Evolutionary conservation across 1,140 invertebrate genomes (phyloP).

Genomic region (Panagrolaimus sp.): DNA sequence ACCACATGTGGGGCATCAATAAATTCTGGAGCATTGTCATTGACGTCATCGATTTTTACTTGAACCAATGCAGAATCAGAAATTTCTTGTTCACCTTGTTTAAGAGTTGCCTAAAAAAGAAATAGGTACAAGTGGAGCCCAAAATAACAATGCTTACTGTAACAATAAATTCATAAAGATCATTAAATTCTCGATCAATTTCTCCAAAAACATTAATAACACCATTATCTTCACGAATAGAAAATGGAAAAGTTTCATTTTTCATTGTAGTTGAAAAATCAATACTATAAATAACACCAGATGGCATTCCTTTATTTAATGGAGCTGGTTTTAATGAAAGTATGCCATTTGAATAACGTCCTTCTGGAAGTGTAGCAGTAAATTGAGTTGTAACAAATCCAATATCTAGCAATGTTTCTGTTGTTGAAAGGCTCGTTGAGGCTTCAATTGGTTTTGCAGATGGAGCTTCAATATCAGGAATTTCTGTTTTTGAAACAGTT

Average conservation of each 20-base stretch:
- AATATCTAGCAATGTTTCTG: background rate
- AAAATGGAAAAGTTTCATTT: slow-evolving; percentile 42
- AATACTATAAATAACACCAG: slow-evolving; percentile 27
- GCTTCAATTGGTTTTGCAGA: background rate
- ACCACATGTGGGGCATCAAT: slow-evolving; percentile 28
- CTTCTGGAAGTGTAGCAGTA: slow-evolving; percentile 48
- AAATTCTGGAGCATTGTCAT: slow-evolving; percentile 54
- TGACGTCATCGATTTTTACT: slow-evolving; percentile 51
- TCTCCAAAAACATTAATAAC: slow-evolving; percentile 48
- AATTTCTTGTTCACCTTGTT: background rate
- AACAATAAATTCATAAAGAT: slow-evolving; percentile 38
- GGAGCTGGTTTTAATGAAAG: slow-evolving; percentile 36
- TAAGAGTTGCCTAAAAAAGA: background rate
- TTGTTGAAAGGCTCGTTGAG: background rate
- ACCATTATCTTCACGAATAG: slow-evolving; percentile 42
- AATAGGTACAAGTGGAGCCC: background rate
- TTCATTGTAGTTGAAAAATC: slow-evolving; percentile 13
- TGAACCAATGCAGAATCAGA: slow-evolving; percentile 28
- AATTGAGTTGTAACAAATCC: slow-evolving; percentile 23
- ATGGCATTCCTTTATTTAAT: slow-evolving; percentile 29
- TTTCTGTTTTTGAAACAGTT: background rate
- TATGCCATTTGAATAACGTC: slow-evolving; percentile 43
- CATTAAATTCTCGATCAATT: slow-evolving; percentile 43
- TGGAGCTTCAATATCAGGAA: background rate
- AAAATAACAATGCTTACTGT: slow-evolving; percentile 22